These are phyloP conservation scores for Brachypteracias leptosomus DNA, from an alignment of 2,113 vertebrate species.

Conservation along the genomic window DNA sequence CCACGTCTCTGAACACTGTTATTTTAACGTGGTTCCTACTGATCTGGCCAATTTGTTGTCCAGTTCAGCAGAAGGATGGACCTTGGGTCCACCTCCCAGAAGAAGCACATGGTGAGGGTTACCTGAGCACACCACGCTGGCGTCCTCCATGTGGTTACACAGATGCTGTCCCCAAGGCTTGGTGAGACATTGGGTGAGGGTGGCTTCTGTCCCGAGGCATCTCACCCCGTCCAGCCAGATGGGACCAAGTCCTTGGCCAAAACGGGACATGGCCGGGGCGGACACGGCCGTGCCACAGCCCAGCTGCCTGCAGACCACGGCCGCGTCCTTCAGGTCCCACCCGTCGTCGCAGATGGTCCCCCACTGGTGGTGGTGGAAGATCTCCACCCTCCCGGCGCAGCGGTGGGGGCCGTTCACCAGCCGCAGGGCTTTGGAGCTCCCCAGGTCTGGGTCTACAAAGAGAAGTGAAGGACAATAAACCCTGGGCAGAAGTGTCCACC, in stretches of 20 bases:
- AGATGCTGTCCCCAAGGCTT: no score
- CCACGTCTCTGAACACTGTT: no score
- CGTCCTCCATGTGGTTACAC: neutral
- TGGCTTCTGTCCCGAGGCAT: no score
- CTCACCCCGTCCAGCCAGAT: neutral
- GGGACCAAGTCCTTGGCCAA: fast-evolving
- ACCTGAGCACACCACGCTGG: constrained; percentile 35
- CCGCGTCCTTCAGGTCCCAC: neutral
- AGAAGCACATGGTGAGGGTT: no score
- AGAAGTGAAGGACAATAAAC: neutral
- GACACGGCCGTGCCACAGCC: neutral
- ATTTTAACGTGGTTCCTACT: no score
- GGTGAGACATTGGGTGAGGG: no score
- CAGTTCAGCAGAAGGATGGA: no score
- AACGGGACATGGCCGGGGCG: fast-evolving
- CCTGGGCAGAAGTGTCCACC: no score
- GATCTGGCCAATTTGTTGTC: no score
- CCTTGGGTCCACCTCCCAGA: no score
- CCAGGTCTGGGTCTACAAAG: neutral
- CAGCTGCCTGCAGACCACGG: constrained; percentile 10
- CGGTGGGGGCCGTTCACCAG: no score
- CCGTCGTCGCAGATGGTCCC: constrained; percentile 49
- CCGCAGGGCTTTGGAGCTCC: no score
- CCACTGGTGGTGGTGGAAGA: constrained; percentile 66
- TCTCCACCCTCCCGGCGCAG: constrained; percentile 69